phyloP scores from a whole-genome alignment of 2,888 invertebrate genomes.

The Lobophora halterata region DNA sequence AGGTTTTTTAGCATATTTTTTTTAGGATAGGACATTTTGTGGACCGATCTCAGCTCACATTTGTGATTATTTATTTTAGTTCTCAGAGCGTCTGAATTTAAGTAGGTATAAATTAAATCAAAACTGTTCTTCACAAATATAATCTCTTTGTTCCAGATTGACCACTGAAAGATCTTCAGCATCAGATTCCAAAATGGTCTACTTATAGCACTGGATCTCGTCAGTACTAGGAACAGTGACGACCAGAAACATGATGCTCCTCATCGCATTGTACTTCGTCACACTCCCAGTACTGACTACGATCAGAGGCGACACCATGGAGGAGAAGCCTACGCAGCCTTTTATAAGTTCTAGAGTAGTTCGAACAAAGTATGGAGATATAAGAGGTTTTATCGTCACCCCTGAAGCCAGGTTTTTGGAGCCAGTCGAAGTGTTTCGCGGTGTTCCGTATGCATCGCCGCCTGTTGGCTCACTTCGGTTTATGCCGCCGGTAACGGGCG shows the following conservation, averaged over 20 bases:
- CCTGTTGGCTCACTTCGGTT: conserved; percentile 94
- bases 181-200: conserved; percentile 60
- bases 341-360: conserved; percentile 90
- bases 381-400: conserved; percentile 91
- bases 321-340: conserved; percentile 67
- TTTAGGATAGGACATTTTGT: no score
- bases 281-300: conserved; percentile 74
- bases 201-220: conserved; percentile 67
- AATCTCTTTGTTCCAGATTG: conserved; percentile 62
- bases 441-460: conserved; percentile 96
- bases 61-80: no score
- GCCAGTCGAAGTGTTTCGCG: conserved; percentile 95
- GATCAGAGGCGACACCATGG: conserved; percentile 75
- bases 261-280: conserved; percentile 70
- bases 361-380: conserved; percentile 92
- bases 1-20: no score
- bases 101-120: no score
- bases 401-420: conserved; percentile 90
- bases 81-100: not conserved
- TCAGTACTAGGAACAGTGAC: conserved; percentile 58
- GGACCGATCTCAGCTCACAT: no score
- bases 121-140: no score
- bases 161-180: conserved; percentile 52
- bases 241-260: conserved; percentile 70
- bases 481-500: conserved; percentile 97